These are phyloP conservation scores for Ladona fulva DNA, from an alignment of 1,140 invertebrate species.

Conservation along the genomic window DNA sequence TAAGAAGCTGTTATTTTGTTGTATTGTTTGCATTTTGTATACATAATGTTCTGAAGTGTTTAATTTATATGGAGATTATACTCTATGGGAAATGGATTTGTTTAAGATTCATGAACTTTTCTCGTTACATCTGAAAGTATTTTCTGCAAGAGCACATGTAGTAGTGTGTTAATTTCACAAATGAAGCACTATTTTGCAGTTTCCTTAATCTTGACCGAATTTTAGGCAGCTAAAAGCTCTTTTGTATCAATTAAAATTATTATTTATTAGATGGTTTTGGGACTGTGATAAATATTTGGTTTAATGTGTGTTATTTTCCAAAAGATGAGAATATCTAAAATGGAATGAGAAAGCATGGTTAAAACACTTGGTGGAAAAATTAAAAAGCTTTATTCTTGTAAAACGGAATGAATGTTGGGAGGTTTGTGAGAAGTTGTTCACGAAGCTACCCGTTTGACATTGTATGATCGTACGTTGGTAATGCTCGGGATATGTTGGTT, in stretches of 20 bases:
- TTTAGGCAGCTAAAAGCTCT: not conserved
- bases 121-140: not conserved
- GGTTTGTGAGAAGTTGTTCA: not conserved
- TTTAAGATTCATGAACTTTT: not conserved
- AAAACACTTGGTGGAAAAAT: not conserved
- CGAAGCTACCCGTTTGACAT: not conserved
- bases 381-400: constrained; percentile 3
- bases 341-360: not conserved
- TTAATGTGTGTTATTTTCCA: not conserved
- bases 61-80: not conserved
- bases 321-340: not conserved
- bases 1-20: not conserved
- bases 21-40: not conserved
- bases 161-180: not conserved
- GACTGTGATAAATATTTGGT: not conserved
- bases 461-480: not conserved
- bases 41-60: not conserved
- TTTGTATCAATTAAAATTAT: not conserved
- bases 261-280: not conserved
- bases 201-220: not conserved
- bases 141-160: too few relatives aligned
- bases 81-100: not conserved
- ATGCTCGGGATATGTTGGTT: not conserved
- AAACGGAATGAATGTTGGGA: not conserved
- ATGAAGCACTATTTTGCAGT: not conserved